phyloP scores from a whole-genome alignment of 1,140 invertebrate genomes.

The Bilobella aurantiaca region DNA sequence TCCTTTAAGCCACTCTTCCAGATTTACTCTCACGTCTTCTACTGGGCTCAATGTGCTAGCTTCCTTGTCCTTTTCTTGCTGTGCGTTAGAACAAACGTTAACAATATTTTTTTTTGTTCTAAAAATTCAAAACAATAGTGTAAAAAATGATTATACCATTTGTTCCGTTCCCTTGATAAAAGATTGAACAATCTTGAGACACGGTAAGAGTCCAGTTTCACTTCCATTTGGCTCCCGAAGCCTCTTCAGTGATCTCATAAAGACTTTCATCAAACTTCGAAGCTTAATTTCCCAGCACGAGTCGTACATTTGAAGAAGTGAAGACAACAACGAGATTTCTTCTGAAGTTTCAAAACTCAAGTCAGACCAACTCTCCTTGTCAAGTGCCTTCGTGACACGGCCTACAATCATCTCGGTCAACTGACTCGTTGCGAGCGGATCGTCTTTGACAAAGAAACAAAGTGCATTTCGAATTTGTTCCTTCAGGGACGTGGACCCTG shows the following conservation, averaged over 20 bases:
- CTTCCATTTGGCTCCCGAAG: constrained; percentile 60
- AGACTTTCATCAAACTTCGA: constrained; percentile 71
- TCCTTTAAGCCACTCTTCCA: constrained; percentile 63
- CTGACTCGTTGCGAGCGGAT: constrained; percentile 27
- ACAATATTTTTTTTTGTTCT: background rate
- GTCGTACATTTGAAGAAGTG: constrained; percentile 80
- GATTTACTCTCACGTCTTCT: constrained; percentile 58
- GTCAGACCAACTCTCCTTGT: constrained; percentile 35
- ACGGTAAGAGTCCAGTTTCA: constrained; percentile 67
- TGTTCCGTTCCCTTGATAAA: constrained; percentile 45
- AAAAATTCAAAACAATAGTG: background rate
- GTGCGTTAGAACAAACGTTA: constrained; percentile 28
- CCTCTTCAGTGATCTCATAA: constrained; percentile 61
- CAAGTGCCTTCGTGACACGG: constrained; percentile 26
- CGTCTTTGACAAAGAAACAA: constrained; percentile 35
- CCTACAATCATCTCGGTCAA: constrained; percentile 29
- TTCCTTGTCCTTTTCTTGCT: constrained; percentile 48
- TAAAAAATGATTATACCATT: background rate
- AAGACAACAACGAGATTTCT: constrained; percentile 78
- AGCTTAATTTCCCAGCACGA: constrained; percentile 90
- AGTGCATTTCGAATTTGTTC: constrained; percentile 34
- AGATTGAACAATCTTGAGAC: constrained; percentile 68
- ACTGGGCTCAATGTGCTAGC: constrained; percentile 44
- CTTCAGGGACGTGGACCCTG: constrained; percentile 30
- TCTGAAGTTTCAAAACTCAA: constrained; percentile 41